Percentiles rank a stretch among this genome's conserved stretches.
These are phyloP conservation scores for Pammene fasciana DNA, from an alignment of 2,888 invertebrate species.

Conservation along the genomic window DNA sequence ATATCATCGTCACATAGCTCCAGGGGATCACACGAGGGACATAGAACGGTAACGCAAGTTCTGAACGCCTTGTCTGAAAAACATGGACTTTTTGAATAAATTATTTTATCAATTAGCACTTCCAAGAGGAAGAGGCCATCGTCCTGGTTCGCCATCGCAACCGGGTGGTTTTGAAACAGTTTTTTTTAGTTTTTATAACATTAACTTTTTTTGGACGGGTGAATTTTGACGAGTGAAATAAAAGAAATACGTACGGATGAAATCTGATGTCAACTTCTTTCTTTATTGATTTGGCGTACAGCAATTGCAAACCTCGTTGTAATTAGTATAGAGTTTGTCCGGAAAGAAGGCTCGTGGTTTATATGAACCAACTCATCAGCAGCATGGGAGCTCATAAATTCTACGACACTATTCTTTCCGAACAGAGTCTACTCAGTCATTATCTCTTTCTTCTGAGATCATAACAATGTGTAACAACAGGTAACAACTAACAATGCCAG, in stretches of 20 bases:
- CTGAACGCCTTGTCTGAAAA: slow-evolving; percentile 76
- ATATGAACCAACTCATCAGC: no score
- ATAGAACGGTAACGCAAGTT: slow-evolving; percentile 85
- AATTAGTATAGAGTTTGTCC: no score
- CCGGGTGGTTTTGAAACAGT: slow-evolving; percentile 62
- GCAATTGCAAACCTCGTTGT: no score
- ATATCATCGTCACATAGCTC: slow-evolving; percentile 85
- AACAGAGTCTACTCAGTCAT: no score
- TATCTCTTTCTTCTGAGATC: no score
- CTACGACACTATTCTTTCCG: no score
- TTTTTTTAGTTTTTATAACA: slow-evolving; percentile 53
- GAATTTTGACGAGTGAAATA: slow-evolving; percentile 54
- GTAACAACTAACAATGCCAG: no score
- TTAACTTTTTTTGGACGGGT: slow-evolving; percentile 31
- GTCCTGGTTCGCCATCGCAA: slow-evolving; percentile 72
- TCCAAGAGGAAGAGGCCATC: slow-evolving; percentile 86
- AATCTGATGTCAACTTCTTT: slow-evolving; percentile 16
- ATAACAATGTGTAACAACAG: no score
- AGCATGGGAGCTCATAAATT: no score
- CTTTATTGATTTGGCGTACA: not conserved
- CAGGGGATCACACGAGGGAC: slow-evolving; percentile 82
- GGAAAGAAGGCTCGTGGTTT: no score
- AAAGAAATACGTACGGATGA: slow-evolving; percentile 44
- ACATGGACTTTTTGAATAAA: slow-evolving; percentile 70
- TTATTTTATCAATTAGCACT: slow-evolving; percentile 83